Evolutionary conservation across 2,888 invertebrate species (phyloP).

Genomic region (Anticlea derivata): DNA sequence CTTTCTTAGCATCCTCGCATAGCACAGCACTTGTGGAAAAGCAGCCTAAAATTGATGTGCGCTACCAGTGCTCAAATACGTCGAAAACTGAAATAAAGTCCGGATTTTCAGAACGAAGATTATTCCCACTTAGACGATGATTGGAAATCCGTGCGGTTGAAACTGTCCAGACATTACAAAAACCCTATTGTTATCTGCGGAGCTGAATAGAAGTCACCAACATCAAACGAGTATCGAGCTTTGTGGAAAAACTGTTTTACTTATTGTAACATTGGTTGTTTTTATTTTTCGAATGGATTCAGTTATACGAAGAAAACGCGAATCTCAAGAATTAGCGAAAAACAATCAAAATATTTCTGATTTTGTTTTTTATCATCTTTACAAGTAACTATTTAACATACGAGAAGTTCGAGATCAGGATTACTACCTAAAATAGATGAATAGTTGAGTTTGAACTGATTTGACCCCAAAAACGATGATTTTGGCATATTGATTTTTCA

Average conservation of each 20-base stretch:
- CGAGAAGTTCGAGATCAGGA: no score
- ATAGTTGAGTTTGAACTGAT: no score
- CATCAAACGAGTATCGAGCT: slow-evolving; percentile 54
- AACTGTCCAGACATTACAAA: slow-evolving; percentile 55
- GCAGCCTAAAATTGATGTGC: no score
- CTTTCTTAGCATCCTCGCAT: no score
- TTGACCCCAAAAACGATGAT: no score
- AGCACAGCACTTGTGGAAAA: no score
- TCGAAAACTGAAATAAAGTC: background rate
- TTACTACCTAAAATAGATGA: no score
- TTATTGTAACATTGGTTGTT: slow-evolving; percentile 53
- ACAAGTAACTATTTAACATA: no score
- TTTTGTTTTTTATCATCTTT: no score
- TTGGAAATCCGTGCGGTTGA: slow-evolving; percentile 48
- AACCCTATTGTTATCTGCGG: slow-evolving; percentile 54
- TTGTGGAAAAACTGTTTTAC: slow-evolving; percentile 33
- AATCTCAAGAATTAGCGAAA: background rate
- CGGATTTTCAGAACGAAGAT: background rate
- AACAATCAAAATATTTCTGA: no score
- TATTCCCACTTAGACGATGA: slow-evolving; percentile 31
- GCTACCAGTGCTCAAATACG: slow-evolving; percentile 43
- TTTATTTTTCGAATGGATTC: slow-evolving; percentile 42
- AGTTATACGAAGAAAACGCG: slow-evolving; percentile 23
- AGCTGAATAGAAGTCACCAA: slow-evolving; percentile 52
- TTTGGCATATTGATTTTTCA: no score